Evolutionary conservation across 1,140 invertebrate species (phyloP).

Genomic region (Drosophila punjabiensis): DNA sequence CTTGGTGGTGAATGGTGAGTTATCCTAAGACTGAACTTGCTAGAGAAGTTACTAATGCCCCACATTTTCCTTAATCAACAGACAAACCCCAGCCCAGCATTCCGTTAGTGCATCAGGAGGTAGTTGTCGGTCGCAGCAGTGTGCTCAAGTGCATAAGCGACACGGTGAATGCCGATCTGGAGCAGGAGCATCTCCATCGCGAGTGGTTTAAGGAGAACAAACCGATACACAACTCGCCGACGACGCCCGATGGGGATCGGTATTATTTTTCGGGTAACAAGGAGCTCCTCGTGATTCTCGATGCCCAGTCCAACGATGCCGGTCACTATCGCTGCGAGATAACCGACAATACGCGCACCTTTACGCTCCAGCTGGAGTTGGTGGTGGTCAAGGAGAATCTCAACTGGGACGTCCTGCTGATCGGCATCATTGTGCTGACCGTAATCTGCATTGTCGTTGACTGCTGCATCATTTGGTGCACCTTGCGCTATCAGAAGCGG

Average conservation of each 20-base stretch:
- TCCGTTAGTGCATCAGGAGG: conserved; percentile 93
- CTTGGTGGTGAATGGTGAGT: conserved; percentile 92
- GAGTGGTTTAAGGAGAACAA: conserved; percentile 95
- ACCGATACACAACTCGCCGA: conserved; percentile 87
- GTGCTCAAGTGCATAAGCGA: conserved; percentile 95
- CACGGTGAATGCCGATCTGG: conserved; percentile 88
- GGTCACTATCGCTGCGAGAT: conserved; percentile 96
- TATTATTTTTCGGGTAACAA: conserved; percentile 94
- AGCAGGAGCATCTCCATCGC: conserved; percentile 90
- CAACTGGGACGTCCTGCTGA: conserved; percentile 86
- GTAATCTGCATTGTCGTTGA: conserved; percentile 94
- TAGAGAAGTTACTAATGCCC: neutral
- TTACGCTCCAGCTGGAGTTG: conserved; percentile 71
- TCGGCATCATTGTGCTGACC: conserved; percentile 94
- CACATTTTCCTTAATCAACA: conserved; percentile 66
- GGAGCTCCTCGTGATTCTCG: conserved; percentile 94
- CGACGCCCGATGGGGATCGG: conserved; percentile 87
- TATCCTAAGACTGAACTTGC: neutral
- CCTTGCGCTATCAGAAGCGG: conserved; percentile 92
- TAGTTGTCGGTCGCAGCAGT: conserved; percentile 91
- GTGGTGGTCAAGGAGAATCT: conserved; percentile 86
- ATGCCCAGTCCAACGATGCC: conserved; percentile 91
- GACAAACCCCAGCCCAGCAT: conserved; percentile 91
- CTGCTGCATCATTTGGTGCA: conserved; percentile 96
- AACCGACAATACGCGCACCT: conserved; percentile 85